Base-by-base conservation (phyloP, 1,140 invertebrate genomes). In the Lordiphosa clarofinis region DNA sequence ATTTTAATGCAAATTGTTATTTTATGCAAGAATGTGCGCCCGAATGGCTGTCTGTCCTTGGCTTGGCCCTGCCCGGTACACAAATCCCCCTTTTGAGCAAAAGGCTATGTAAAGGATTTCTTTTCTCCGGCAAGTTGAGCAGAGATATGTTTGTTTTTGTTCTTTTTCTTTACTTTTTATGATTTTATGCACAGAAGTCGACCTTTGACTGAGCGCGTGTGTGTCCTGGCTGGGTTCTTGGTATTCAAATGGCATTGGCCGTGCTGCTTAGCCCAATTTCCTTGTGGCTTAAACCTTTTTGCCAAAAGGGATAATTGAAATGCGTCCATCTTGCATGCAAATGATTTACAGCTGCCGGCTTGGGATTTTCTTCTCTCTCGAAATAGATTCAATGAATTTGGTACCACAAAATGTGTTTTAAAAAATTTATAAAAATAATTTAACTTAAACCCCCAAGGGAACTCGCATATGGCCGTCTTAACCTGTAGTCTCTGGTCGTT, bases 1-100 rank as follows among this genome's bases (percentile, higher is more conserved):
- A 78, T 78, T 78, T 67, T 84, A 78, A 84, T 78, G 79, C 79
- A 84, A 84, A 84, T 78, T 84, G 73, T 84, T 84, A 86, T 84
- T 86, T 84, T 71, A 84, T 84, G 65, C 79, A 84, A 78, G 79
- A 84, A 78, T 86, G 65, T 73, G 44, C 58, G 69, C 24, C 48
- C 38, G 44, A 56, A 64, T 35, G 61, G 61, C 42, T 52, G 37
- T 10, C 19, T 53, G 56, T 58, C 61, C 57, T 66, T 60, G 57
- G 63, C 56, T 49, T 39, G 47, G 55, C 57, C 53, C 47, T 50
- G 21, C 21, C 9, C 40, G 11, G 15, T 28, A 33, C 4, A 28
- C 28, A 84, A 82, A 78, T 84, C 68, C 61, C 56, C 64, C 57
- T 69, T 82, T 84, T 75, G 53, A 70, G 31, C 28, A 82, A 84